Evolutionary conservation across 35 echinoderm and acorn worm genomes (phyloP), one percentile per base, ranked within the genome.

Genomic region (Apostichopus japonicus): DNA sequence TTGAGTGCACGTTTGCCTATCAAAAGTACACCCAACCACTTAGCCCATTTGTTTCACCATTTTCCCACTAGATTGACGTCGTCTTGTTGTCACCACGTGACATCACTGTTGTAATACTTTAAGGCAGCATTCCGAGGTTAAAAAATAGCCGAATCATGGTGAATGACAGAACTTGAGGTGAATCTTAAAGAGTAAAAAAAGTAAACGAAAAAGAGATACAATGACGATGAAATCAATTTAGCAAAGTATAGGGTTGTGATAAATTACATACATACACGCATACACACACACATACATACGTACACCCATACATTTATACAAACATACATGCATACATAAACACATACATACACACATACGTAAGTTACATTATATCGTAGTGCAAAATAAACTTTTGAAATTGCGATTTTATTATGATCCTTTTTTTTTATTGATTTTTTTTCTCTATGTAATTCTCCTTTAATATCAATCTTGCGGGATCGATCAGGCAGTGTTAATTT

Each of bases 401-500:
- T 44, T 44, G 33, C 33, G 33, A 44, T 44, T 44, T 44, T 44
- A 61, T 61, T 61, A 75, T 72, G 70, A 72, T 73, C 19, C 5
- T 19, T 75, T 75, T 21, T 75, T 15, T 19, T 75, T n/a, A 15
- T 65, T 65, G 16, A 65, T 19, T 75, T 1, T 61, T 75, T 75
- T 21, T 0, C n/a, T 14, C 71, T 21, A 19, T 6, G 71, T 75
- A 75, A 75, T 5, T 14, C 71, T 75, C 15, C 71, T 75, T 75
- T 75, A 75, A 75, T 23, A 23, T 75, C 17, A 75, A 6, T 7
- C 71, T 7, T 75, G 71, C 15, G 21, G 15, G 16, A n/a, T 75
- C 71, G 21, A 15, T 75, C 81, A 57, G 19, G 56, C 53, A 6
- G 81, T 84, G 81, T 24, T 84, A 84, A 84, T 84, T 84, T 55